A percentile compares a stretch with the other conserved stretches of the same genome.
phyloP scores from a whole-genome alignment of 2,888 invertebrate genomes.

The Drosophila setosimentum region DNA sequence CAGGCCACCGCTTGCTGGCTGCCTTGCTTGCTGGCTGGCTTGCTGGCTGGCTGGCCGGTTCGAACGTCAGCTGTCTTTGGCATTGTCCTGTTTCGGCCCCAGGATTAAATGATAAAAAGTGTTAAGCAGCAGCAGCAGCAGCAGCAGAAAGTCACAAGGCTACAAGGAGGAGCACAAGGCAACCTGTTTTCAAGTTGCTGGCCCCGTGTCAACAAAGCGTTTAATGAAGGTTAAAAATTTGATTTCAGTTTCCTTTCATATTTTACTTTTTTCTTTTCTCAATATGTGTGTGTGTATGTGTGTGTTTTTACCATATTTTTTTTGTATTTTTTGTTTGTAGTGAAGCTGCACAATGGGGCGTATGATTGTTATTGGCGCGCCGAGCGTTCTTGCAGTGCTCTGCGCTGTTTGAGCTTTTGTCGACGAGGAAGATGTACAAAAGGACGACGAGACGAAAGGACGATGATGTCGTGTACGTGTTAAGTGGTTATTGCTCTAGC shows the following conservation, averaged over 20 bases:
- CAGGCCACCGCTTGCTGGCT: slow-evolving; percentile 14
- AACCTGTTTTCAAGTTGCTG: slow-evolving; percentile 61
- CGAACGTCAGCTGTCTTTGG: slow-evolving; percentile 37
- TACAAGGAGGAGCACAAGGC: slow-evolving; percentile 17
- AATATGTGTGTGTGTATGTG: neutral
- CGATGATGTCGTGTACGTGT: slow-evolving; percentile 60
- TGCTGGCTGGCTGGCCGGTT: slow-evolving; percentile 4
- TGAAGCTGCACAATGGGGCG: slow-evolving; percentile 70
- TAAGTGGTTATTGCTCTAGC: slow-evolving; percentile 71
- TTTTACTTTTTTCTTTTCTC: slow-evolving; percentile 8
- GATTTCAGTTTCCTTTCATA: slow-evolving; percentile 58
- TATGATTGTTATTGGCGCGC: slow-evolving; percentile 72
- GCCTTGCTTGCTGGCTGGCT: slow-evolving; percentile 8
- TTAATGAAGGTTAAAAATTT: slow-evolving; percentile 78
- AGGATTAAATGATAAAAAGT: slow-evolving; percentile 71
- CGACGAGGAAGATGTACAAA: slow-evolving; percentile 5
- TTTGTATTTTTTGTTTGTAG: slow-evolving; percentile 8
- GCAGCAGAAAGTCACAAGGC: slow-evolving; percentile 26
- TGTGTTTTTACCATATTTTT: neutral
- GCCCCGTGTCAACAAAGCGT: slow-evolving; percentile 60
- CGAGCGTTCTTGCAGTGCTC: slow-evolving; percentile 39
- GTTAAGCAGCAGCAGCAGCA: slow-evolving; percentile 53
- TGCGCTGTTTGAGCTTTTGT: slow-evolving; percentile 54
- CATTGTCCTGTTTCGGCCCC: slow-evolving; percentile 56
- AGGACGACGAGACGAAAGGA: slow-evolving; percentile 17